These are phyloP conservation scores for Siniperca undulata DNA, from an alignment of 2,797 vertebrate species.

Conservation along the genomic window DNA sequence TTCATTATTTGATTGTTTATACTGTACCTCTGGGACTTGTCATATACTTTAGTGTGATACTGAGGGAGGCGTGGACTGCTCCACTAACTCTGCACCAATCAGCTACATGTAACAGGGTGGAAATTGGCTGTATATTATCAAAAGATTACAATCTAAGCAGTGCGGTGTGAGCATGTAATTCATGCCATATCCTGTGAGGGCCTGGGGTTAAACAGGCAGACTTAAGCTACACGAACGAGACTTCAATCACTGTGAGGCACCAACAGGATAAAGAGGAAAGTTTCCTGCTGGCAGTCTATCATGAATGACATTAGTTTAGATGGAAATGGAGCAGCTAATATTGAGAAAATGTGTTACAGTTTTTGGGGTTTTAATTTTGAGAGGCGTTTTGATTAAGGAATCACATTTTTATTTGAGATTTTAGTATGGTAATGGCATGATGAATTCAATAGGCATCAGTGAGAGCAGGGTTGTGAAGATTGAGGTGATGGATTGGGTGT, in stretches of 20 bases:
- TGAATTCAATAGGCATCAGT: constrained; percentile 18
- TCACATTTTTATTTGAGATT: constrained; percentile 40
- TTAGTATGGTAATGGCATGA: constrained; percentile 1
- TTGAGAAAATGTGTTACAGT: constrained; percentile 52
- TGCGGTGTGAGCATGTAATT: constrained; percentile 64
- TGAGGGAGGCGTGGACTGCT: constrained; percentile 27
- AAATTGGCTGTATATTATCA: constrained; percentile 78
- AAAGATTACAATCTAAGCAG: constrained; percentile 77
- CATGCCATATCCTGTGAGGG: constrained; percentile 70
- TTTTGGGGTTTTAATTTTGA: constrained; percentile 20
- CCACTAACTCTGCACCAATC: constrained; percentile 59
- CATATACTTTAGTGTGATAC: constrained; percentile 15
- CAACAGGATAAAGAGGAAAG: constrained; percentile 48
- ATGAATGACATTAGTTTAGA: constrained; percentile 56
- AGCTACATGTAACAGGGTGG: constrained; percentile 57
- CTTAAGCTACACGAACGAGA: constrained; percentile 55
- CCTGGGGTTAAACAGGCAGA: constrained; percentile 68
- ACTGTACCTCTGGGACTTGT: constrained; percentile 37
- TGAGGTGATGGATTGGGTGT: constrained; percentile 55
- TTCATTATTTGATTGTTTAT: constrained; percentile 54
- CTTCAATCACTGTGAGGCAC: constrained; percentile 71
- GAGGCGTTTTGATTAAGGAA: constrained; percentile 33
- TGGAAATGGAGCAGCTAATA: constrained; percentile 47
- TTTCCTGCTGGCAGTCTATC: constrained; percentile 43
- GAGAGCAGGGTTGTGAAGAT: constrained; percentile 18